Percentiles rank a stretch among this genome's conserved stretches.
phyloP scores from a whole-genome alignment of 2,797 vertebrate species.

The Oophaga sylvatica region DNA sequence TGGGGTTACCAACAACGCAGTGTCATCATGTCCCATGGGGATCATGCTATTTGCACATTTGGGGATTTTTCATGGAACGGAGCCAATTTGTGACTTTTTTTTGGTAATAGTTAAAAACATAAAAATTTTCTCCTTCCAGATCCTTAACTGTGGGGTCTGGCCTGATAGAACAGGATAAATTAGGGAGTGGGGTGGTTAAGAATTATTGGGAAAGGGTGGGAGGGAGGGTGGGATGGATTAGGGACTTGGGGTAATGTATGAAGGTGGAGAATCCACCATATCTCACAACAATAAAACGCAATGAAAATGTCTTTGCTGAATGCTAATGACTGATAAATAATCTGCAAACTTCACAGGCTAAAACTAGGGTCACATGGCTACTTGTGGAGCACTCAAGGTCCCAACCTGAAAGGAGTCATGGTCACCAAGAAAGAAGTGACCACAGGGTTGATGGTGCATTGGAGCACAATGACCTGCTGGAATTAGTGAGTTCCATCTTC shows the following conservation, averaged over 20 bases:
- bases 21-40: conserved; percentile 43
- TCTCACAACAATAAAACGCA: conserved; percentile 31
- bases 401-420: too few species aligned
- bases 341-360: too few species aligned
- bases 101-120: not conserved
- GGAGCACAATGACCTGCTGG: too few species aligned
- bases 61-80: conserved; percentile 33
- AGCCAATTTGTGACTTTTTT: conserved; percentile 53
- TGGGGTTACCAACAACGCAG: conserved; percentile 39
- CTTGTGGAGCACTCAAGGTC: too few species aligned
- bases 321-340: not conserved
- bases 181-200: not conserved
- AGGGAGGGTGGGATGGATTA: conserved; percentile 19
- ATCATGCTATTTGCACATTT: conserved; percentile 55
- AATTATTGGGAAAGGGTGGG: not conserved
- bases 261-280: conserved; percentile 15
- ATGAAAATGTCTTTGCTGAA: conserved; percentile 22
- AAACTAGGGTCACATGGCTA: too few species aligned
- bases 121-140: conserved; percentile 16
- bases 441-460: not conserved
- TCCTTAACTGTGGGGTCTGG: conserved; percentile 31
- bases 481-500: too few species aligned
- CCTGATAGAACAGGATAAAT: conserved; percentile 20
- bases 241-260: conserved; percentile 7
- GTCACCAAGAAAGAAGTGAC: too few species aligned